Evolutionary conservation across 1,140 invertebrate genomes (phyloP).

Genomic region (Bombus terrestris): DNA sequence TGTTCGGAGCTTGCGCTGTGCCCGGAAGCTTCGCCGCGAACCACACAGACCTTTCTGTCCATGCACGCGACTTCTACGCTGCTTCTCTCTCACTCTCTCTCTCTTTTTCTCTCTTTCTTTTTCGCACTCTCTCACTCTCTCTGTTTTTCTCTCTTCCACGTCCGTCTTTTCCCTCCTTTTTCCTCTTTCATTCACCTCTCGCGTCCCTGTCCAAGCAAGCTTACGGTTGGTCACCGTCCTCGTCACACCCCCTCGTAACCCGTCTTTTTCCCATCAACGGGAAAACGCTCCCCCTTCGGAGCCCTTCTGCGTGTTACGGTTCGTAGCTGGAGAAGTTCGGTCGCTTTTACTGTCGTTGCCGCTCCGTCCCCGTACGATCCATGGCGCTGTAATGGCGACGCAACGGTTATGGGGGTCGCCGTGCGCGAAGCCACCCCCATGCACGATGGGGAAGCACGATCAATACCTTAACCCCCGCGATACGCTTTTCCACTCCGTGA

Average conservation of each 20-base stretch:
- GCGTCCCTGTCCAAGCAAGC: conserved; percentile 2
- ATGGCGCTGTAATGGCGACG: conserved; percentile 72
- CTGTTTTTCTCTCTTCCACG: neutral
- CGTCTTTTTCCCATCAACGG: conserved; percentile 19
- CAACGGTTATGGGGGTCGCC: conserved; percentile 68
- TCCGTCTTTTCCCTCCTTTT: neutral
- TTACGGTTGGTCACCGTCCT: neutral
- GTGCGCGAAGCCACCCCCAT: conserved; percentile 75
- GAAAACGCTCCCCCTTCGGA: conserved; percentile 17
- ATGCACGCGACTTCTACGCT: conserved; percentile 39
- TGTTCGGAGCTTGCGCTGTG: conserved; percentile 62
- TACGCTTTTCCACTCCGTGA: conserved; percentile 64
- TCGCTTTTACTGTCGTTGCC: conserved; percentile 30
- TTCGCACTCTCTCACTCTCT: neutral
- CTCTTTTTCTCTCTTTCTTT: neutral
- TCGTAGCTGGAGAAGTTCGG: conserved; percentile 42
- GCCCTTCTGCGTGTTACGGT: neutral
- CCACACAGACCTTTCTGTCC: conserved; percentile 53
- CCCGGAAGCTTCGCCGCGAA: conserved; percentile 52
- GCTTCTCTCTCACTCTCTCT: neutral
- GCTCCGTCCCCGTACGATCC: conserved; percentile 46
- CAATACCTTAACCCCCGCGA: conserved; percentile 72
- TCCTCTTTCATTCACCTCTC: neutral
- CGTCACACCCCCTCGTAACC: neutral
- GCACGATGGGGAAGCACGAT: conserved; percentile 72